Base-by-base conservation (phyloP, 2,113 vertebrate genomes). In the Thunnus thynnus region DNA sequence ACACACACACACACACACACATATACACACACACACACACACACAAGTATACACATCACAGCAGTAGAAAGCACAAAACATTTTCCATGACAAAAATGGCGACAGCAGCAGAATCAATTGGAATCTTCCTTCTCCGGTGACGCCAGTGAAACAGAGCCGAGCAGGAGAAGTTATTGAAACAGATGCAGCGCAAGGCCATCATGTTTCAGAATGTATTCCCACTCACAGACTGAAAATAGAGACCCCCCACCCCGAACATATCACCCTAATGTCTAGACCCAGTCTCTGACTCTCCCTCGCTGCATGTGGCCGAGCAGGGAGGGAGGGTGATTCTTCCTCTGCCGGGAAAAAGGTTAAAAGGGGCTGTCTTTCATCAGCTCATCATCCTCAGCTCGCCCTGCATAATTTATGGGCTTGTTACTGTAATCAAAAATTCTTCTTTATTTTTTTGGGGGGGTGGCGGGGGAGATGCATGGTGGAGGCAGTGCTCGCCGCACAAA, bases 341-440 rank as follows among this genome's bases (percentile, higher is more conserved):
- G 85, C 83, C 50, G 75, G 93, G 86, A 93, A 93, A 91, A 71
- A 93, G 90, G 93, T 93, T 95, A 92, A 91, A 93, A 90, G 85
- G 86, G 85, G 82, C 84, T 80, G 91, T 92, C 94, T 91, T 93
- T 94, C 92, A 94, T 91, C 88, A 55, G 75, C 66, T 90, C 89
- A 88, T 92, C 94, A 92, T 91, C 85, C 73, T 87, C 88, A 78
- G 69, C 77, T 76, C 20, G 25, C 67, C 60, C 85, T 95, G 93
- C 92, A 95, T 95, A 91, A 95, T 95, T 93, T 91, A 95, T 94
- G 84, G 80, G 70, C 90, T 92, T 91, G 92, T 95, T 95, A 94
- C 94, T 95, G 92, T 95, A 94, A 95, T 95, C 92, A 94, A 94
- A 95, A 93, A 95, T 94, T 95, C 93, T 92, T 92, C 89, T 93